Conservation (phyloP, 2,888 invertebrate genomes). For the Andrena marginata region DNA sequence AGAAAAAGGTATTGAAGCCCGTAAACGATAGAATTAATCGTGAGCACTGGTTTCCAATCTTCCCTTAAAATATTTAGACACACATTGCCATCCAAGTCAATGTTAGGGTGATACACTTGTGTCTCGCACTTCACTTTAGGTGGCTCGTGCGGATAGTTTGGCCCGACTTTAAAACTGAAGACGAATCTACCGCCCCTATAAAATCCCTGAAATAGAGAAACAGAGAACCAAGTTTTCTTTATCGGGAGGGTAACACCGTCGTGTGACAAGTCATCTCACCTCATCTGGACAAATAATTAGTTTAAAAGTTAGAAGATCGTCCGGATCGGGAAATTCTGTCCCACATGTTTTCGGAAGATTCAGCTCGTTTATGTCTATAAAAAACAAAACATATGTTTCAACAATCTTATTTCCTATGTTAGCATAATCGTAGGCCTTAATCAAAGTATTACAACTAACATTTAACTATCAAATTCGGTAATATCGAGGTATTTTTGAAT, state of each 20-base stretch:
- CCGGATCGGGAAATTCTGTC: constrained; percentile 98
- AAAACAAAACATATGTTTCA: constrained; percentile 79
- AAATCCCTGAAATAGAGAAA: constrained; percentile 89
- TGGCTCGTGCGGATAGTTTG: constrained; percentile 99
- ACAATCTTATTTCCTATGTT: not conserved
- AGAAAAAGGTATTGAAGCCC: constrained; percentile 98
- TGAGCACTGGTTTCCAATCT: constrained; percentile 99
- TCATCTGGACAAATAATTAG: constrained; percentile 98
- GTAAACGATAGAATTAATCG: constrained; percentile 98
- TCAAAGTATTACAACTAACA: not conserved
- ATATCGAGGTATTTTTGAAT: not conserved
- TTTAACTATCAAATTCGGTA: too few relatives aligned
- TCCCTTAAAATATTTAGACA: constrained; percentile 98
- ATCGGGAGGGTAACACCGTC: not conserved
- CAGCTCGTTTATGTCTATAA: constrained; percentile 97
- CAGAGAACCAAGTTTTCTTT: not conserved
- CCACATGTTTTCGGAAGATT: constrained; percentile 98
- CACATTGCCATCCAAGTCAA: constrained; percentile 98
- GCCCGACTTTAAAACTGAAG: constrained; percentile 99
- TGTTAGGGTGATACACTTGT: constrained; percentile 98
- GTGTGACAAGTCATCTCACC: constrained; percentile 85
- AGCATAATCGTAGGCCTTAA: not conserved
- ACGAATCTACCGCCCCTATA: constrained; percentile 97
- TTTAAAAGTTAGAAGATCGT: constrained; percentile 98
- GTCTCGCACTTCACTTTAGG: constrained; percentile 99